Evolutionary conservation across 1,140 invertebrate species (phyloP).

Genomic region (Paramacrobiotus metropolitanus): DNA sequence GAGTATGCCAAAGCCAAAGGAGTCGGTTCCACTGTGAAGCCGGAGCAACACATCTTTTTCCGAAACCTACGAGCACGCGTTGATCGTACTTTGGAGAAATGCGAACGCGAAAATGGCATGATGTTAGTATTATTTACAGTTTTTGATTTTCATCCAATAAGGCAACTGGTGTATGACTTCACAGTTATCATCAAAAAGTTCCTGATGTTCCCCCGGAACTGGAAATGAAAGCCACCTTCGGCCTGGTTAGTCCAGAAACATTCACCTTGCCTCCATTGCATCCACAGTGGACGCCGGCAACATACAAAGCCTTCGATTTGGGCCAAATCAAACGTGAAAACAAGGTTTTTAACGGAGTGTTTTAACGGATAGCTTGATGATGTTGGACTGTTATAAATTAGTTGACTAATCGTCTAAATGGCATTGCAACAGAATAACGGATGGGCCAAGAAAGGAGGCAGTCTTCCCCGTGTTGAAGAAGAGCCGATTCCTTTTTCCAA

Average conservation of each 20-base stretch:
- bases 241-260: slow-evolving; percentile 38
- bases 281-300: slow-evolving; percentile 32
- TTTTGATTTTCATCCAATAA: slow-evolving; percentile 6
- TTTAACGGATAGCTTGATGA: too few relatives aligned
- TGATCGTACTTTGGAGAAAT: slow-evolving; percentile 39
- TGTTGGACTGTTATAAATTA: too few relatives aligned
- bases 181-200: slow-evolving; percentile 41
- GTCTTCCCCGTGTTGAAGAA: too few relatives aligned
- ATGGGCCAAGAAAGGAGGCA: too few relatives aligned
- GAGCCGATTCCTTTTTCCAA: too few relatives aligned
- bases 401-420: too few relatives aligned
- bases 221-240: slow-evolving; percentile 40
- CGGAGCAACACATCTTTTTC: slow-evolving; percentile 40
- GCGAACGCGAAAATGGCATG: slow-evolving; percentile 43
- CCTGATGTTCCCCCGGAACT: slow-evolving; percentile 34
- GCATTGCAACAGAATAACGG: too few relatives aligned
- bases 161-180: slow-evolving; percentile 8
- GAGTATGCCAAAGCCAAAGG: slow-evolving; percentile 37
- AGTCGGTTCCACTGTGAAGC: slow-evolving; percentile 31
- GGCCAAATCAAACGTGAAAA: slow-evolving; percentile 18
- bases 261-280: slow-evolving; percentile 30
- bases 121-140: slow-evolving; percentile 29
- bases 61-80: slow-evolving; percentile 33
- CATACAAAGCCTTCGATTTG: slow-evolving; percentile 33
- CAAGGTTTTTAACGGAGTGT: slow-evolving; percentile 13